Evolutionary conservation across 2,888 invertebrate genomes (phyloP).

Genomic region (Tetropium fuscum): DNA sequence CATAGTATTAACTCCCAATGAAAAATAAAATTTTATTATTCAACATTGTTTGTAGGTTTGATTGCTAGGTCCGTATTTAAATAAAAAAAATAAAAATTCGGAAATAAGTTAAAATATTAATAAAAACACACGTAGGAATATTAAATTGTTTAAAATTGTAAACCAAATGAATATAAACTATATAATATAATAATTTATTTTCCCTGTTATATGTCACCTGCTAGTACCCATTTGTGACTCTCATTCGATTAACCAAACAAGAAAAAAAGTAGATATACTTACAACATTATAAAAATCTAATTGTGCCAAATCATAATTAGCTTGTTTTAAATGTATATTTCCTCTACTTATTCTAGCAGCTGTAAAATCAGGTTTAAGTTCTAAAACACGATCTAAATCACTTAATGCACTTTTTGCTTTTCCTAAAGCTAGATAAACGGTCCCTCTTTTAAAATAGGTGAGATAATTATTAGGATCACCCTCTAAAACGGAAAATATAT

Average conservation of each 20-base stretch:
- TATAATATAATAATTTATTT: too few relatives aligned
- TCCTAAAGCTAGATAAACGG: conserved; percentile 95
- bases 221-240: too few relatives aligned
- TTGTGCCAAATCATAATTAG: conserved; percentile 84
- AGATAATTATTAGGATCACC: conserved; percentile 96
- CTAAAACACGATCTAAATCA: conserved; percentile 93
- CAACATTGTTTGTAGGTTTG: too few relatives aligned
- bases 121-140: not conserved
- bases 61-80: too few relatives aligned
- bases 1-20: too few relatives aligned
- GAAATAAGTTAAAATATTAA: too few relatives aligned
- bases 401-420: conserved; percentile 95
- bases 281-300: conserved; percentile 88
- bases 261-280: conserved; percentile 64
- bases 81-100: too few relatives aligned
- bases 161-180: too few relatives aligned
- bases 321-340: conserved; percentile 90
- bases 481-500: conserved; percentile 72
- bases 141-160: too few relatives aligned
- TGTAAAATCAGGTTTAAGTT: conserved; percentile 94
- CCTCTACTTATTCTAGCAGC: conserved; percentile 85
- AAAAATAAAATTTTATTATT: too few relatives aligned
- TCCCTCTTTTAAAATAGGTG: conserved; percentile 95
- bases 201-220: too few relatives aligned
- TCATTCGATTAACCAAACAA: not conserved